Conservation (phyloP, 2,113 vertebrate genomes). For the Labeo rohita region DNA sequence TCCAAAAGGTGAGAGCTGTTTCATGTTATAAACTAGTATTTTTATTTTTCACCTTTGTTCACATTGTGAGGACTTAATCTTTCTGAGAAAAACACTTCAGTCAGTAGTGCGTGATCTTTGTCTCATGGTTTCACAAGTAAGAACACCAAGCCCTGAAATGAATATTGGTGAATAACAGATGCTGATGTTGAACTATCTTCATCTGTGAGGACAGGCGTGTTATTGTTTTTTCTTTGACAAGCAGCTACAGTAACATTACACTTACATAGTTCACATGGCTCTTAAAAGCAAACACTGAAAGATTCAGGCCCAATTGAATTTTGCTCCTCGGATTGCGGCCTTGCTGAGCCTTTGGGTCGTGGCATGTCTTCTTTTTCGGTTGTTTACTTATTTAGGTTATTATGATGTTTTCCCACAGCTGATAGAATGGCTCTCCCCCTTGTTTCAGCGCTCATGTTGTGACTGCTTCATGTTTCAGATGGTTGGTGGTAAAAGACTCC, state of each 20-base stretch:
- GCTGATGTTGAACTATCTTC: conserved; percentile 48
- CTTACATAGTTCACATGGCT: conserved; percentile 57
- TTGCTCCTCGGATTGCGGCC: conserved; percentile 48
- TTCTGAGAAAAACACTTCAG: conserved; percentile 43
- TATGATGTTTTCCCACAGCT: conserved; percentile 52
- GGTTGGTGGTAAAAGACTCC: conserved; percentile 68
- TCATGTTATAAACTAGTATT: background rate
- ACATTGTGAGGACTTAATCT: conserved; percentile 10
- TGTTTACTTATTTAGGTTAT: conserved; percentile 60
- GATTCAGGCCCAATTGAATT: conserved; percentile 46
- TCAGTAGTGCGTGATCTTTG: conserved; percentile 46
- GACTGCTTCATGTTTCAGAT: conserved; percentile 61
- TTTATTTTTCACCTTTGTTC: background rate
- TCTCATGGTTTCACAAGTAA: conserved; percentile 38
- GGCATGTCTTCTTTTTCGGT: conserved; percentile 40
- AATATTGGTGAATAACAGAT: conserved; percentile 54
- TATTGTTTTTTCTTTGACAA: conserved; percentile 55
- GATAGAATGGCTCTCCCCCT: conserved; percentile 41
- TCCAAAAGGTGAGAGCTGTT: conserved; percentile 58
- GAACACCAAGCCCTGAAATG: conserved; percentile 52
- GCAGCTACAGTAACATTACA: conserved; percentile 53
- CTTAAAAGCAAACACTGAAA: conserved; percentile 58
- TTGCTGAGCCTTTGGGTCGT: conserved; percentile 41
- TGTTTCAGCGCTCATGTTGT: conserved; percentile 52
- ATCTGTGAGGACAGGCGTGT: conserved; percentile 27